Evolutionary conservation across 1,140 invertebrate genomes (phyloP).

Genomic region (Drosophila asahinai): DNA sequence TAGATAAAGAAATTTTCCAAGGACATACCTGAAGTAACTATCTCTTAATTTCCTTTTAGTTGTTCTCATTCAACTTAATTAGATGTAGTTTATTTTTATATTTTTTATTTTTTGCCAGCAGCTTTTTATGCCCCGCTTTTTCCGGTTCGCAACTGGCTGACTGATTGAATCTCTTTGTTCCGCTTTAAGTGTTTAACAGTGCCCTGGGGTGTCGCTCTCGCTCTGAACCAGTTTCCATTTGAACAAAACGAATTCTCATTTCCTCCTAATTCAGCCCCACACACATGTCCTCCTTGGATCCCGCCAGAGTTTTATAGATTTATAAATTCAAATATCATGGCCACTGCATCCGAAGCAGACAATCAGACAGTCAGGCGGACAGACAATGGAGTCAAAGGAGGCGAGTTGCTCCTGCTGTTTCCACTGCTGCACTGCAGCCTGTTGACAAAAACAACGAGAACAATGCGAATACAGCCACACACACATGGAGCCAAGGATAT

Average conservation of each 20-base stretch:
- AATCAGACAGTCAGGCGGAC: conserved; percentile 22
- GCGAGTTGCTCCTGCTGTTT: conserved; percentile 37
- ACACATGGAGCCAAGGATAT: conserved; percentile 57
- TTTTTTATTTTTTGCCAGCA: neutral
- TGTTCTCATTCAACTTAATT: conserved; percentile 11
- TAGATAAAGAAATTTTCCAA: neutral
- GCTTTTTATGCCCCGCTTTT: neutral
- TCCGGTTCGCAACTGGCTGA: conserved; percentile 7
- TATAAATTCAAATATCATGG: conserved; percentile 73
- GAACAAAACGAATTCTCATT: conserved; percentile 50
- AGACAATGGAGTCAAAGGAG: conserved; percentile 53
- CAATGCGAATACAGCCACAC: conserved; percentile 52
- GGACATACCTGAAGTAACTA: neutral
- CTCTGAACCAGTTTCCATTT: conserved; percentile 35
- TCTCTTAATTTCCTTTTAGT: neutral
- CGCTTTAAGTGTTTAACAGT: conserved; percentile 39
- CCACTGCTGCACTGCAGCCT: conserved; percentile 66
- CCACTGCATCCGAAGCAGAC: conserved; percentile 46
- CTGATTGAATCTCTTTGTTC: conserved; percentile 39
- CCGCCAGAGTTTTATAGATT: conserved; percentile 63
- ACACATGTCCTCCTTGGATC: conserved; percentile 23
- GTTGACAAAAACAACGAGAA: conserved; percentile 65
- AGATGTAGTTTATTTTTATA: conserved; percentile 15
- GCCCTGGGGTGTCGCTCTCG: conserved; percentile 39
- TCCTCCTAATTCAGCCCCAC: conserved; percentile 41